Conservation (phyloP, 2,797 vertebrate genomes). For the Botia almorhae region DNA sequence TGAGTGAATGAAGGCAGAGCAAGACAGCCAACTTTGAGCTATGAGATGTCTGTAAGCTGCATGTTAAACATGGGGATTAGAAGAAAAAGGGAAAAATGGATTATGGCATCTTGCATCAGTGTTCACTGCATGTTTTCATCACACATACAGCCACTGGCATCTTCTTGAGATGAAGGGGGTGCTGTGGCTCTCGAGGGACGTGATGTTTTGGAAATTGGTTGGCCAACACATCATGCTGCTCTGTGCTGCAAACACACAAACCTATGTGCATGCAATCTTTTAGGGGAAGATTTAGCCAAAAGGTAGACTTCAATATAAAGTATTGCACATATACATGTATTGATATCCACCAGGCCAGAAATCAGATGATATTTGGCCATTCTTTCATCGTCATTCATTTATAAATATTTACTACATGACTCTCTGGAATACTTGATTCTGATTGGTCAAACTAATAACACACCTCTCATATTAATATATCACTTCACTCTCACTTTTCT, state of each 20-base stretch:
- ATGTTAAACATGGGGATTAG: slow-evolving; percentile 51
- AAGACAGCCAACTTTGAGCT: slow-evolving; percentile 36
- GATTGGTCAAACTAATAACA: too few relatives aligned
- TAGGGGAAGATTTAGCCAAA: background rate
- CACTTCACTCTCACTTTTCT: too few relatives aligned
- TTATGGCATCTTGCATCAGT: slow-evolving; percentile 50
- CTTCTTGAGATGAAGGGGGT: slow-evolving; percentile 26
- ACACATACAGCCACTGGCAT: slow-evolving; percentile 25
- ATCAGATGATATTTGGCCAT: background rate
- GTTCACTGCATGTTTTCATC: slow-evolving; percentile 39
- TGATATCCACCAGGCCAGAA: background rate
- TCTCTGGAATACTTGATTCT: too few relatives aligned
- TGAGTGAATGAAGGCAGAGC: slow-evolving; percentile 41
- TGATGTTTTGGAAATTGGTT: slow-evolving; percentile 27
- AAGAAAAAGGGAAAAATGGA: slow-evolving; percentile 46
- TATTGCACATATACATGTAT: background rate
- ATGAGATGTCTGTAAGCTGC: slow-evolving; percentile 44
- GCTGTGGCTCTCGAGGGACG: slow-evolving; percentile 8
- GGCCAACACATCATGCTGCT: background rate
- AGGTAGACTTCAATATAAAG: background rate
- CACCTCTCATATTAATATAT: too few relatives aligned
- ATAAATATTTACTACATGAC: slow-evolving; percentile 6
- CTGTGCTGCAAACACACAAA: background rate
- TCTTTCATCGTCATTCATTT: background rate
- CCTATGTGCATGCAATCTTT: background rate